phyloP scores from a whole-genome alignment of 2,888 invertebrate species.

The Acrocera orbiculus region DNA sequence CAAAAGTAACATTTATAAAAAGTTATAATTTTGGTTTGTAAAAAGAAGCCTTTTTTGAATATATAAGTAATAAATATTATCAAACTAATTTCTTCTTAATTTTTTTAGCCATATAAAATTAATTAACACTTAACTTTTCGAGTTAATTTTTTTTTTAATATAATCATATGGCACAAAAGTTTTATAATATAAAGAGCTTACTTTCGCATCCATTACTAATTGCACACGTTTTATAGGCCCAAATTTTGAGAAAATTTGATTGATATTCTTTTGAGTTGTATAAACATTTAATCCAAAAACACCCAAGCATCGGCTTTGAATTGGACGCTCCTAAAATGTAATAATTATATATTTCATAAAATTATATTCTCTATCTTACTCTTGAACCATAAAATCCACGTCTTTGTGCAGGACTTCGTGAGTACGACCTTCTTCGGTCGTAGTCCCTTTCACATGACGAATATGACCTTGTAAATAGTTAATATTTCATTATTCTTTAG shows the following conservation, averaged over 20 bases:
- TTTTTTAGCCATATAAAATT: conserved; percentile 1
- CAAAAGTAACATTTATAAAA: too few relatives aligned
- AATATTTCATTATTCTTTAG: conserved; percentile 2
- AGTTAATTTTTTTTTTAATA: conserved; percentile 1
- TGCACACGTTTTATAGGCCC: conserved; percentile 85
- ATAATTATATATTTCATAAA: too few relatives aligned
- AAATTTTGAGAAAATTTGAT: conserved; percentile 81
- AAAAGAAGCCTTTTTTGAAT: conserved; percentile 8
- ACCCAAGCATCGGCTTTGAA: conserved; percentile 77
- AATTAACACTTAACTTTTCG: conserved; percentile 1
- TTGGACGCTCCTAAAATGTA: conserved; percentile 41
- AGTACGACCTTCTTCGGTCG: conserved; percentile 44
- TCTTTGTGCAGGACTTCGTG: conserved; percentile 59
- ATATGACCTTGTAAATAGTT: conserved; percentile 30
- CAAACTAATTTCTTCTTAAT: conserved; percentile 2
- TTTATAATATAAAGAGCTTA: conserved; percentile 13
- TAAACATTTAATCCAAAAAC: conserved; percentile 87
- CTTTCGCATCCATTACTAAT: conserved; percentile 86
- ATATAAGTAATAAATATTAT: conserved; percentile 2
- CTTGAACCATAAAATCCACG: conserved; percentile 61
- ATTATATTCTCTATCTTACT: conserved; percentile 34
- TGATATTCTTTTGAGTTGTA: conserved; percentile 82
- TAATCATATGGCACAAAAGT: background rate
- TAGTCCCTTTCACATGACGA: conserved; percentile 41
- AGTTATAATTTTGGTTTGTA: too few relatives aligned